phyloP scores from a whole-genome alignment of 2,888 invertebrate species.

The Lordiphosa fenestrarum region DNA sequence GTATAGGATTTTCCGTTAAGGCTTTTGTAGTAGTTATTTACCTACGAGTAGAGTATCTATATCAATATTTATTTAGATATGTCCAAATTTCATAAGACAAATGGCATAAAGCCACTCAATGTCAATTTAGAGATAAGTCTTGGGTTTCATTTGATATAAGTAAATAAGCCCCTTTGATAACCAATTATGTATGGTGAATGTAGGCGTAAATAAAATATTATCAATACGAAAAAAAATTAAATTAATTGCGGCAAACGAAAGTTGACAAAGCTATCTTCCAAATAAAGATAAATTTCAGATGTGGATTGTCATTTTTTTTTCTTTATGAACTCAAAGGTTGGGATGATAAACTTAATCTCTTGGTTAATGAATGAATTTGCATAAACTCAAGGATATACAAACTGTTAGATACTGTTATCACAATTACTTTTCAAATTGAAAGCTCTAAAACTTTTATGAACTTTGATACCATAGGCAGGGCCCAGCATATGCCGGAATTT shows the following conservation, averaged over 20 bases:
- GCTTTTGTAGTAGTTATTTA: too few relatives aligned
- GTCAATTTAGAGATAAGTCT: conserved; percentile 23
- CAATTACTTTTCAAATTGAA: too few relatives aligned
- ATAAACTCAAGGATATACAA: conserved; percentile 4
- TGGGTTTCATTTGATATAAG: conserved; percentile 42
- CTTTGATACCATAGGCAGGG: too few relatives aligned
- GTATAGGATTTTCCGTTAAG: neutral
- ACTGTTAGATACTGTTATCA: too few relatives aligned
- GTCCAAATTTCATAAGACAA: conserved; percentile 24
- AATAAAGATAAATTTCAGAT: conserved; percentile 15
- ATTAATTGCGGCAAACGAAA: conserved; percentile 54
- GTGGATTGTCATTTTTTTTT: conserved; percentile 5
- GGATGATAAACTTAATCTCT: conserved; percentile 6
- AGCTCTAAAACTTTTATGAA: too few relatives aligned
- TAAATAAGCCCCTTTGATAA: conserved; percentile 44
- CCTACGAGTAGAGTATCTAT: conserved; percentile 2
- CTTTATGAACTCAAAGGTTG: conserved; percentile 44
- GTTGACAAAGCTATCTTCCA: conserved; percentile 50
- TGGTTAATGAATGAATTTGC: conserved; percentile 31
- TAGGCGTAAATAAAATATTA: conserved; percentile 13
- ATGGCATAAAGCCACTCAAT: conserved; percentile 40
- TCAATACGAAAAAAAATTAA: conserved; percentile 35
- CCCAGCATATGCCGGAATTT: too few relatives aligned
- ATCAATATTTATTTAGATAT: conserved; percentile 43
- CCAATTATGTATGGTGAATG: conserved; percentile 26